phyloP scores from a whole-genome alignment of 2,113 vertebrate genomes.

The Muntiacus muntjak region DNA sequence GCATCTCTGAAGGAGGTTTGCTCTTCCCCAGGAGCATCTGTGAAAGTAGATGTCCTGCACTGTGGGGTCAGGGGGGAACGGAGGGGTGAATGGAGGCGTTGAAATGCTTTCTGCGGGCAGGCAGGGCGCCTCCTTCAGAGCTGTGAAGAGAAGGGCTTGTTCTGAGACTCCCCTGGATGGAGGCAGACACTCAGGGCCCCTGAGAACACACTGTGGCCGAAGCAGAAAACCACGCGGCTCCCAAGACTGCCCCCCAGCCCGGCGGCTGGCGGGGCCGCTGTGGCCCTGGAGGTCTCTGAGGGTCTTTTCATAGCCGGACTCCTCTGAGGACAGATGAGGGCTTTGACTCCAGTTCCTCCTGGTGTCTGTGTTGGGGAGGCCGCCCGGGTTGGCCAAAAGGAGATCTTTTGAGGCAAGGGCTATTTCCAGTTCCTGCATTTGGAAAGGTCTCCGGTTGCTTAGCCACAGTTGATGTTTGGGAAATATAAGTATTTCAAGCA shows the following conservation, averaged over 20 bases:
- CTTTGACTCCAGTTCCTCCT: not conserved
- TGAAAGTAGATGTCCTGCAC: not conserved
- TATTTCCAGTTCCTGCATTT: not conserved
- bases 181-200: not conserved
- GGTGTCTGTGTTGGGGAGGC: not conserved
- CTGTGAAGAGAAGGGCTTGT: not conserved
- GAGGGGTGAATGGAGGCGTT: not conserved
- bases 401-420: not conserved
- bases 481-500: not conserved
- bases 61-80: accelerated
- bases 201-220: not conserved
- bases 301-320: not conserved
- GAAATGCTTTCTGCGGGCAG: not conserved
- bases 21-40: not conserved
- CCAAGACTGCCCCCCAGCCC: not conserved
- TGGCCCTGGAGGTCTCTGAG: not conserved
- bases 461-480: not conserved
- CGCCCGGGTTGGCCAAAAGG: not conserved
- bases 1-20: not conserved
- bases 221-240: not conserved
- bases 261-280: accelerated
- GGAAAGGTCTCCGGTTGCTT: not conserved
- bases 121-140: not conserved
- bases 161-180: not conserved
- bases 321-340: not conserved